These are phyloP conservation scores for Acromyrmex echinatior DNA, from an alignment of 1,140 invertebrate species.

Conservation along the genomic window DNA sequence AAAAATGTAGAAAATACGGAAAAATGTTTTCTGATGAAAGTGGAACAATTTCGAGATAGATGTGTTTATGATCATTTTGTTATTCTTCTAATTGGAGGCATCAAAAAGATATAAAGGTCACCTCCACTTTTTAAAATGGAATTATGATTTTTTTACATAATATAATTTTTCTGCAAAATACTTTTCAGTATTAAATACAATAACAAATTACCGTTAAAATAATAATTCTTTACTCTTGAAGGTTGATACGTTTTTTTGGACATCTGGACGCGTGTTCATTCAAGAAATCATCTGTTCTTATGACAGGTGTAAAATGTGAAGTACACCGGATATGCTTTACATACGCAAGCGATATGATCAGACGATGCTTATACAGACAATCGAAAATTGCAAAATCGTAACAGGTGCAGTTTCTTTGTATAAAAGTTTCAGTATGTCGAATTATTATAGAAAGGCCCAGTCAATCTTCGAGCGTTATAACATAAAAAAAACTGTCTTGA, in stretches of 20 bases:
- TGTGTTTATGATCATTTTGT: too few species aligned
- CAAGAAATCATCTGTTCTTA: slow-evolving; percentile 36
- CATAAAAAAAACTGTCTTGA: neutral
- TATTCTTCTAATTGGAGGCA: too few species aligned
- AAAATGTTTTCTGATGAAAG: too few species aligned
- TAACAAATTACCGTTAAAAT: slow-evolving; percentile 3
- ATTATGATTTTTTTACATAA: too few species aligned
- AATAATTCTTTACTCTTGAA: neutral
- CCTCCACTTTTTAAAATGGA: too few species aligned
- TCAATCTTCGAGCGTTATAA: neutral
- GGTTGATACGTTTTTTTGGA: neutral
- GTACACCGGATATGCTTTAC: slow-evolving; percentile 19
- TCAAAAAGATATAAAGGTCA: too few species aligned
- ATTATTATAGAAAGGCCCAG: neutral
- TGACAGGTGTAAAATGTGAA: slow-evolving; percentile 19
- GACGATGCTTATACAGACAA: slow-evolving; percentile 10
- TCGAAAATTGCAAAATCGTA: slow-evolving; percentile 12
- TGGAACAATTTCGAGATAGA: too few species aligned
- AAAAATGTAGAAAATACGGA: too few species aligned
- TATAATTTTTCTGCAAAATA: too few species aligned
- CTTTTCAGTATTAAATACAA: neutral
- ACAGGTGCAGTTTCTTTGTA: slow-evolving; percentile 11
- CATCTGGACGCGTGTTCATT: slow-evolving; percentile 34
- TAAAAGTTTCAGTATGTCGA: slow-evolving; percentile 12
- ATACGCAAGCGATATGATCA: neutral